These are phyloP conservation scores for Rhagoletis zephyria DNA, from an alignment of 1,140 invertebrate species.

Conservation along the genomic window DNA sequence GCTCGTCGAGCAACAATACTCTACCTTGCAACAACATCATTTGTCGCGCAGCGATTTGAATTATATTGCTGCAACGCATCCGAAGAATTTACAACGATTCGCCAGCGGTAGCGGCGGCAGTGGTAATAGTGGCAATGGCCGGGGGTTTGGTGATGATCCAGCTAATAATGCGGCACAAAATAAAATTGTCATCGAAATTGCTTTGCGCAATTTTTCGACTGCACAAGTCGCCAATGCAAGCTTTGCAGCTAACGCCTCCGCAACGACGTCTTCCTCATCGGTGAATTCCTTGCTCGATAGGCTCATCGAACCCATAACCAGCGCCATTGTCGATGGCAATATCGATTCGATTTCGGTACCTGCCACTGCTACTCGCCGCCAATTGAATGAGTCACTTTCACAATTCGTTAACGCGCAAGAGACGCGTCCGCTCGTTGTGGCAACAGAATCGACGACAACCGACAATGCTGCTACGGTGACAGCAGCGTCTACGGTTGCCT, in stretches of 20 bases:
- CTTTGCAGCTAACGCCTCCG: constrained; percentile 54
- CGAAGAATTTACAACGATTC: constrained; percentile 67
- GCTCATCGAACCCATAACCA: constrained; percentile 63
- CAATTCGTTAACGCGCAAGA: constrained; percentile 35
- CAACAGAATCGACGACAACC: not conserved
- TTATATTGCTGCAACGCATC: constrained; percentile 69
- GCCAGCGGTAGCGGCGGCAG: not conserved
- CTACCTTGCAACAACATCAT: constrained; percentile 70
- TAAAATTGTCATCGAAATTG: constrained; percentile 71
- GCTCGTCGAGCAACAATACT: constrained; percentile 69
- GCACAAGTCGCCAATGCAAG: constrained; percentile 26
- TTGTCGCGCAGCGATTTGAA: constrained; percentile 70
- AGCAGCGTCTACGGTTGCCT: not conserved
- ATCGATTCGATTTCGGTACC: constrained; percentile 71
- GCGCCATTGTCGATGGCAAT: constrained; percentile 62
- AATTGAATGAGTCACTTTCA: constrained; percentile 54
- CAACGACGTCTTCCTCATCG: constrained; percentile 25
- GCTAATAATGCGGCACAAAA: constrained; percentile 59
- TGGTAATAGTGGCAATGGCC: not conserved
- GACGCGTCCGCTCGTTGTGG: too few species aligned
- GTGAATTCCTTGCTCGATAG: constrained; percentile 59
- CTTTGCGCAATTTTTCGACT: constrained; percentile 58
- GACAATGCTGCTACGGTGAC: not conserved
- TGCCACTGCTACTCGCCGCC: constrained; percentile 58
- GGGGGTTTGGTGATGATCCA: not conserved